Percentiles rank a stretch among this genome's conserved stretches.
Conservation (phyloP, 2,113 vertebrate genomes). For the Pao palembangensis region DNA sequence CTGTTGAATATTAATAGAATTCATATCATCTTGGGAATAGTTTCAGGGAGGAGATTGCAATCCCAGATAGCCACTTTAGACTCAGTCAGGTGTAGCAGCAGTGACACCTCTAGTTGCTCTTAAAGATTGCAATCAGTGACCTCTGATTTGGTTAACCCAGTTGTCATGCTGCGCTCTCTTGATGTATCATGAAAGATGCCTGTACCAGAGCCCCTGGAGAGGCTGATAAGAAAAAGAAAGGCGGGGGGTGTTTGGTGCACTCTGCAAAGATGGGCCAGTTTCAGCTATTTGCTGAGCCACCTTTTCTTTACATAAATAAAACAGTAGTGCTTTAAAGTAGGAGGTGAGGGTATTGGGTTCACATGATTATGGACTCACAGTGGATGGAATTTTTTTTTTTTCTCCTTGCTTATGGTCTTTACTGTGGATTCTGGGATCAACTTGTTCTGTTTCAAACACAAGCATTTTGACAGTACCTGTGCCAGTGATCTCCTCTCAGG, state of each 20-base stretch:
- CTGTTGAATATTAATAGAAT: neutral
- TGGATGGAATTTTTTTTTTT: neutral
- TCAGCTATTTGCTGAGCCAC: slow-evolving; percentile 41
- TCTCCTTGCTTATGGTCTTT: neutral
- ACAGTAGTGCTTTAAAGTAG: slow-evolving; percentile 51
- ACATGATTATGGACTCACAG: slow-evolving; percentile 11
- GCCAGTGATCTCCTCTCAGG: slow-evolving; percentile 3
- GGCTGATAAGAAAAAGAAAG: slow-evolving; percentile 6
- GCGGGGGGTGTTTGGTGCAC: neutral
- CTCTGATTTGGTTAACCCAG: slow-evolving; percentile 65
- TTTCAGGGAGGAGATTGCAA: slow-evolving; percentile 16
- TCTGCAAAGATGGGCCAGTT: slow-evolving; percentile 28
- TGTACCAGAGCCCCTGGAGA: slow-evolving; percentile 19
- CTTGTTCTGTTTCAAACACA: neutral
- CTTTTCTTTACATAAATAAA: slow-evolving; percentile 62
- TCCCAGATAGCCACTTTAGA: slow-evolving; percentile 59
- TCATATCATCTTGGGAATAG: neutral
- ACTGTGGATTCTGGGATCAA: neutral
- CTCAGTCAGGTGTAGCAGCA: slow-evolving; percentile 55
- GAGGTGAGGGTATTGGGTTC: slow-evolving; percentile 7
- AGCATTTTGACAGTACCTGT: neutral
- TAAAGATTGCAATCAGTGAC: slow-evolving; percentile 72
- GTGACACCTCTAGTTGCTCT: slow-evolving; percentile 66
- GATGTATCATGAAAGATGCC: slow-evolving; percentile 53
- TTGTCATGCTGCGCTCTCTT: slow-evolving; percentile 54